Evolutionary conservation across 2,888 invertebrate species (phyloP).

Genomic region (Phlogophora meticulosa): DNA sequence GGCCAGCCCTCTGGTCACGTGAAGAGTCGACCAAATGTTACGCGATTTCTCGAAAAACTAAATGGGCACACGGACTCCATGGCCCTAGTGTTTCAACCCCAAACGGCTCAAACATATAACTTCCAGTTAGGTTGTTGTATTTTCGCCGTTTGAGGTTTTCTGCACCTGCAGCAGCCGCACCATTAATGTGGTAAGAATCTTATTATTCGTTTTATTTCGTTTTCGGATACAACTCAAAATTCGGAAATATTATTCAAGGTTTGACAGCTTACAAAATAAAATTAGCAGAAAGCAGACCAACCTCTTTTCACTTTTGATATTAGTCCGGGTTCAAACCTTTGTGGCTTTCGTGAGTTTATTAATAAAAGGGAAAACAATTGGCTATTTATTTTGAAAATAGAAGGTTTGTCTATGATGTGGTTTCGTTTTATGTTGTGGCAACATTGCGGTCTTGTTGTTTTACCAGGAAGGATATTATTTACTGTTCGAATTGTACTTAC

Average conservation of each 20-base stretch:
- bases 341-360: conserved; percentile 46
- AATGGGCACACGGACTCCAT: too few relatives aligned
- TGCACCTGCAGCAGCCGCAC: too few relatives aligned
- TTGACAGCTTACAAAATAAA: conserved; percentile 10
- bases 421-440: conserved; percentile 57
- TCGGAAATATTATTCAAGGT: background rate
- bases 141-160: too few relatives aligned
- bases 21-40: too few relatives aligned
- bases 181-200: too few relatives aligned
- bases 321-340: conserved; percentile 16
- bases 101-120: too few relatives aligned
- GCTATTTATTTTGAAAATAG: conserved; percentile 43
- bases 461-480: conserved; percentile 43
- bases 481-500: conserved; percentile 34
- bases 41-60: too few relatives aligned
- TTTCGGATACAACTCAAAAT: too few relatives aligned
- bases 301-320: background rate
- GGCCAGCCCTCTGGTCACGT: too few relatives aligned
- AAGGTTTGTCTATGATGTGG: conserved; percentile 56
- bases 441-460: conserved; percentile 44
- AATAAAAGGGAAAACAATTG: conserved; percentile 53
- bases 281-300: conserved; percentile 9
- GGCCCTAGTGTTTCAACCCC: too few relatives aligned
- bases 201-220: too few relatives aligned
- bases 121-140: too few relatives aligned